A percentile compares a stretch with the other conserved stretches of the same genome.
These are phyloP conservation scores for Pardosa pseudoannulata DNA, from an alignment of 2,888 invertebrate species.

Conservation along the genomic window DNA sequence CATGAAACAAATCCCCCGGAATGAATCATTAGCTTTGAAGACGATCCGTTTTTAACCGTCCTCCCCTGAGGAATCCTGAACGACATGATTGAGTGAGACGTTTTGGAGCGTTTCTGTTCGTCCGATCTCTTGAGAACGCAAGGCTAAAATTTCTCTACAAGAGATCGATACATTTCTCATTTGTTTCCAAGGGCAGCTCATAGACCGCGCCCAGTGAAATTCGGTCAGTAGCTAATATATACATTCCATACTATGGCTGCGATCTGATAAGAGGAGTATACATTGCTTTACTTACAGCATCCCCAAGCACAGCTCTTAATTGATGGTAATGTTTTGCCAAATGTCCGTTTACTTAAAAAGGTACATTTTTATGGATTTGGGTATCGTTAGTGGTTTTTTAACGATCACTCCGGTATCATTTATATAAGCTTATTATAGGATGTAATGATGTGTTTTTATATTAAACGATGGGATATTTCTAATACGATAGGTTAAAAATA, in stretches of 20 bases:
- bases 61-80: slow-evolving; percentile 30
- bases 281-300: neutral
- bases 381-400: neutral
- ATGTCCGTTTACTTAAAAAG: neutral
- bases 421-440: neutral
- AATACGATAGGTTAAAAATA: too few relatives aligned
- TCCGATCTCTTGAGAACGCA: slow-evolving; percentile 38
- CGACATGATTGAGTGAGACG: slow-evolving; percentile 47
- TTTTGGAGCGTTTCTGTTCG: slow-evolving; percentile 46
- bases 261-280: neutral
- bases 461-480: too few relatives aligned
- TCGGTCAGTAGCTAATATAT: slow-evolving; percentile 52
- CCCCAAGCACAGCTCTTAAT: neutral
- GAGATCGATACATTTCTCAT: slow-evolving; percentile 50
- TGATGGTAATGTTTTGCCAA: neutral
- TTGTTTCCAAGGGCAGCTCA: slow-evolving; percentile 43
- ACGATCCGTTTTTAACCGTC: neutral
- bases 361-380: neutral
- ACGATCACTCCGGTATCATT: neutral
- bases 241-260: neutral
- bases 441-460: too few relatives aligned
- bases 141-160: slow-evolving; percentile 5
- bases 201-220: slow-evolving; percentile 49
- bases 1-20: neutral
- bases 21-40: slow-evolving; percentile 10